Percentiles rank a stretch among this genome's conserved stretches.
phyloP scores from a whole-genome alignment of 2,888 invertebrate genomes.

The Drosophila fulvimacula region DNA sequence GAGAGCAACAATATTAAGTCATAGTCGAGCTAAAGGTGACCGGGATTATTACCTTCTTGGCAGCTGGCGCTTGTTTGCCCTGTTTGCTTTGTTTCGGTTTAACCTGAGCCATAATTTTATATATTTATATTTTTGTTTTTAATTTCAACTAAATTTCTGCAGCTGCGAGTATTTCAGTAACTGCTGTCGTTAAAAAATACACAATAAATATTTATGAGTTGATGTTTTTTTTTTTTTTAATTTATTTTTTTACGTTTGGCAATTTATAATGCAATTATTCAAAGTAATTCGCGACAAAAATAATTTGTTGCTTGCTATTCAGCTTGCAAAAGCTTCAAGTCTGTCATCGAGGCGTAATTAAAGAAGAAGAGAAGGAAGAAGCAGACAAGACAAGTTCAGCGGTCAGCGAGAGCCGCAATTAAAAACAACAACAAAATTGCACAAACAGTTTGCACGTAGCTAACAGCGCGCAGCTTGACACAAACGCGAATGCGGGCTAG shows the following conservation, averaged over 20 bases:
- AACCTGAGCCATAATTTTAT: constrained; percentile 83
- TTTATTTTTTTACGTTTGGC: background rate
- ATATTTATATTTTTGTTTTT: constrained; percentile 46
- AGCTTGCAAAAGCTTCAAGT: constrained; percentile 32
- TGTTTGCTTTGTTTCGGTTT: constrained; percentile 84
- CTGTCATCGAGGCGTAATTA: constrained; percentile 35
- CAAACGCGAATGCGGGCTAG: constrained; percentile 28
- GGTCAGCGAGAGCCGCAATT: constrained; percentile 25
- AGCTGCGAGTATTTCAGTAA: constrained; percentile 41
- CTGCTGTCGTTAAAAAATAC: constrained; percentile 36
- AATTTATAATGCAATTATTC: constrained; percentile 43
- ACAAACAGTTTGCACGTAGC: constrained; percentile 41
- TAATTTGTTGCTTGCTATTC: background rate
- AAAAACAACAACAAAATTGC: constrained; percentile 15
- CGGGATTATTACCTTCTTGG: constrained; percentile 82
- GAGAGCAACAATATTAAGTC: constrained; percentile 15
- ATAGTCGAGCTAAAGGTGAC: background rate
- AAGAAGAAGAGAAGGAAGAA: constrained; percentile 16
- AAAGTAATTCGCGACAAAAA: constrained; percentile 17
- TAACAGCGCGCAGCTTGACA: constrained; percentile 29
- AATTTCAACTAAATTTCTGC: constrained; percentile 66
- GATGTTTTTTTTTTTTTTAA: background rate
- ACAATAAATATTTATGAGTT: constrained; percentile 13
- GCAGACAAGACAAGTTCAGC: constrained; percentile 7
- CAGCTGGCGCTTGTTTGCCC: constrained; percentile 80